Evolutionary conservation across 2,888 invertebrate species (phyloP).

Genomic region (Smittia sp.): DNA sequence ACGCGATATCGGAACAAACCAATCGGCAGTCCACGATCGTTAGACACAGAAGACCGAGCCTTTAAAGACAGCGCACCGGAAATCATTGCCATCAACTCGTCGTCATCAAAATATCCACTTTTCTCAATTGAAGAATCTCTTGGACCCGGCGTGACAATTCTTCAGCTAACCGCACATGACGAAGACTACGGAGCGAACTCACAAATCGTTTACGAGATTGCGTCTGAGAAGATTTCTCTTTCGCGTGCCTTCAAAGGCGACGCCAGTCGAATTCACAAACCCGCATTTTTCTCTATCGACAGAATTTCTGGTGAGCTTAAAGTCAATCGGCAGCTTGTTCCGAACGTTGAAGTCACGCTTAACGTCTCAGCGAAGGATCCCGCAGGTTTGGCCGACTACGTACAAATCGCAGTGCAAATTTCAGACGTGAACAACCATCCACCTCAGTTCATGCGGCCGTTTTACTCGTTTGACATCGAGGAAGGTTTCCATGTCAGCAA

Average conservation of each 20-base stretch:
- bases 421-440: conserved; percentile 81
- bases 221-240: conserved; percentile 63
- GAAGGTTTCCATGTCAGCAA: conserved; percentile 73
- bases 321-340: conserved; percentile 67
- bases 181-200: conserved; percentile 70
- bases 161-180: conserved; percentile 70
- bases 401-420: conserved; percentile 69
- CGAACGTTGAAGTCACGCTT: conserved; percentile 72
- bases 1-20: conserved; percentile 5
- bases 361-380: conserved; percentile 75
- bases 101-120: conserved; percentile 56
- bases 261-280: conserved; percentile 50
- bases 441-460: conserved; percentile 76
- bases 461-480: conserved; percentile 77
- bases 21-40: conserved; percentile 33
- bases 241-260: conserved; percentile 48
- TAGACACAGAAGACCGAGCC: conserved; percentile 20
- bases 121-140: conserved; percentile 71
- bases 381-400: conserved; percentile 68
- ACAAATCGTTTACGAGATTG: conserved; percentile 67
- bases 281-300: conserved; percentile 70
- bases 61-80: conserved; percentile 21
- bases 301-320: conserved; percentile 72
- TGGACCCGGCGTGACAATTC: conserved; percentile 65
- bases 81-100: not conserved